Conservation (phyloP, 2,797 vertebrate genomes). For the Chloroceryle inda region DNA sequence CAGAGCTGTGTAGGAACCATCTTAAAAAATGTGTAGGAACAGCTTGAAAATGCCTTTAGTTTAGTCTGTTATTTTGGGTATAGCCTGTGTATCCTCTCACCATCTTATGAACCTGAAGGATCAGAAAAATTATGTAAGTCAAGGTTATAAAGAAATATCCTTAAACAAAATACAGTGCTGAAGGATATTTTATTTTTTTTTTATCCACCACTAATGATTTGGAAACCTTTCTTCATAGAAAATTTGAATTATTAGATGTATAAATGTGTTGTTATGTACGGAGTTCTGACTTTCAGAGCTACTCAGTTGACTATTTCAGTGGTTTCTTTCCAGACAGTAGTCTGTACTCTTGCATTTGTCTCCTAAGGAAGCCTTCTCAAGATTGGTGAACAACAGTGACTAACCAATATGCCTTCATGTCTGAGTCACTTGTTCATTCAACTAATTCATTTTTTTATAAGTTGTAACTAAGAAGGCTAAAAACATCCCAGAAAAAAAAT, state of each 20-base stretch:
- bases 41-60: background rate
- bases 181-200: background rate
- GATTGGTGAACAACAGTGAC: background rate
- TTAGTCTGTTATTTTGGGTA: background rate
- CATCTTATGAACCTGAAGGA: background rate
- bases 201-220: background rate
- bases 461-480: constrained; percentile 3
- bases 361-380: background rate
- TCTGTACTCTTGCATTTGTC: background rate
- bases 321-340: background rate
- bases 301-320: background rate
- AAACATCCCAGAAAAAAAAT: constrained; percentile 1
- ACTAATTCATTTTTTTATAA: background rate
- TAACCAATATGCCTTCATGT: background rate
- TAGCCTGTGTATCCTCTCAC: background rate
- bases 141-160: background rate
- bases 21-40: background rate
- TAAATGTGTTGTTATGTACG: background rate
- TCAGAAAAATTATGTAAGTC: background rate
- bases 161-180: background rate
- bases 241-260: background rate
- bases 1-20: background rate
- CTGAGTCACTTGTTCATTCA: background rate
- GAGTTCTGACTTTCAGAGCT: background rate
- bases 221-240: background rate